Base-by-base conservation (phyloP, 2,888 invertebrate species). In the Brenthis ino region DNA sequence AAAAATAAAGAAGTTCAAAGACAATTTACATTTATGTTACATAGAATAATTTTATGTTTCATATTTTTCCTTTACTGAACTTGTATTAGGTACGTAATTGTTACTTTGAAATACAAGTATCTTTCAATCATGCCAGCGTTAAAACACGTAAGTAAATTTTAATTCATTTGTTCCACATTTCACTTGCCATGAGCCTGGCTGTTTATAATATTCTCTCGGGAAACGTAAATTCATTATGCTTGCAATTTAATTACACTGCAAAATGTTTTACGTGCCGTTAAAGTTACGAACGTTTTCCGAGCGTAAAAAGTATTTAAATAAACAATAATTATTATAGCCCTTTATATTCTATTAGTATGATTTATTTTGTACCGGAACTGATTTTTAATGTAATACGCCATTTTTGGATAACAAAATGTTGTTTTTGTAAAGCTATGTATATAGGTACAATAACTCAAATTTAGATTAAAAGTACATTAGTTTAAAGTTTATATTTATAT, bases 191-290 rank as follows among this genome's bases (percentile, higher is more conserved):
- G 70, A 65, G 64, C 61, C 55, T 3, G 55, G 28, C 60, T 61
- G 56, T 67, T 69, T 67, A 68, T 60, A 71, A 66, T 65, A 67
- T 77, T 77, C 81, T 75, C 79, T 43, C 13, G 74, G 75, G 80
- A 74, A 75, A 75, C 76, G 76, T 82, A 80, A 81, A 82, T 85
- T 86, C 81, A 86, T 85, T 83, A 83, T 57, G 60, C 70, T 68
- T 69, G 74, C 76, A 75, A 74, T 73, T 76, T 76, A 75, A 72
- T 76, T 73, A 72, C 61, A 43, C 50, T 65, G 63, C 64, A 68
- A 69, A 72, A 67, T 68, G 67, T 65, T 70, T 72, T 73, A 69
- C 67, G 54, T 57, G 54, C 53, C 48, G 67, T 72, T 67, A 65
- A 72, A 67, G 63, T 67, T 67, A 69, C 61, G 65, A 57, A 66